These are phyloP conservation scores for Meiosimyza platycephala DNA, from an alignment of 2,888 invertebrate species.

Conservation along the genomic window DNA sequence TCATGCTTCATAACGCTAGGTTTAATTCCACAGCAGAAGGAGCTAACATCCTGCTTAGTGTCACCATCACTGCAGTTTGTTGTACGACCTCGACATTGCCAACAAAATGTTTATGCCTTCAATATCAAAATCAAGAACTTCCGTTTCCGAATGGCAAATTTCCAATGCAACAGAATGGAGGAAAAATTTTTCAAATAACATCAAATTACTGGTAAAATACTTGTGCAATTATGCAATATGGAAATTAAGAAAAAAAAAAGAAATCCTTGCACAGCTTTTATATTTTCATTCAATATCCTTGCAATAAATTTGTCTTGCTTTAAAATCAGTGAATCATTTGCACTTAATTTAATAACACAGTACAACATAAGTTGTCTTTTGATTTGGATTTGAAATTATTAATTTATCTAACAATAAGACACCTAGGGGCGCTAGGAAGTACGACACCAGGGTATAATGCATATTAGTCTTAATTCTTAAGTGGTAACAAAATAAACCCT, in stretches of 20 bases:
- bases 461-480: too few species aligned
- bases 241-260: not conserved
- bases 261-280: not conserved
- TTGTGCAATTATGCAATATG: not conserved
- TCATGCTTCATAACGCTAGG: not conserved
- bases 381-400: too few species aligned
- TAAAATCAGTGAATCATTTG: too few species aligned
- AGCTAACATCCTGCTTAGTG: not conserved
- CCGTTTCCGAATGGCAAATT: slow-evolving; percentile 12
- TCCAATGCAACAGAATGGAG: slow-evolving; percentile 6
- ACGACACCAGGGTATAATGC: too few species aligned
- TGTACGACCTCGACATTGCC: slow-evolving; percentile 26
- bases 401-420: too few species aligned
- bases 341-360: too few species aligned
- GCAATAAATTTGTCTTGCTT: not conserved
- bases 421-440: too few species aligned
- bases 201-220: not conserved
- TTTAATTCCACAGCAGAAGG: not conserved
- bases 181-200: too few species aligned
- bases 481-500: too few species aligned
- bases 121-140: not conserved
- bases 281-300: not conserved
- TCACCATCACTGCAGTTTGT: not conserved
- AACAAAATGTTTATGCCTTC: slow-evolving; percentile 18
- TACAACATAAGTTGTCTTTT: too few species aligned